A percentile compares a stretch with the other conserved stretches of the same genome.
phyloP scores from a whole-genome alignment of 2,113 vertebrate species.

The Perccottus glenii region DNA sequence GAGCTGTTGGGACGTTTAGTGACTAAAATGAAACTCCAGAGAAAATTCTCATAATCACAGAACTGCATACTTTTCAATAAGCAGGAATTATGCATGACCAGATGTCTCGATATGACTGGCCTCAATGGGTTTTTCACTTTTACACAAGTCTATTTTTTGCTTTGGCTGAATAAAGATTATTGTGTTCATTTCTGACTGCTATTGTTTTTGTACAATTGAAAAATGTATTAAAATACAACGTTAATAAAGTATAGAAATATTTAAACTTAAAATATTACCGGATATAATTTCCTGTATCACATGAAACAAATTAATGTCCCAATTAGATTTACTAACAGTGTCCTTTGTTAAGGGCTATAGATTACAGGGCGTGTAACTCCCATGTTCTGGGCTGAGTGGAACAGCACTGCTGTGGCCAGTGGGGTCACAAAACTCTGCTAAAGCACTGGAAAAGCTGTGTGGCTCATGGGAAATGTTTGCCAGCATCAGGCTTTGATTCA shows the following conservation, averaged over 20 bases:
- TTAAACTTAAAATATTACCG: conserved; percentile 5
- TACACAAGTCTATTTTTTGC: conserved; percentile 43
- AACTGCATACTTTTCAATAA: conserved; percentile 71
- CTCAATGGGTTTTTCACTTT: conserved; percentile 35
- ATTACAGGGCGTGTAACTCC: conserved; percentile 23
- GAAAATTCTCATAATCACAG: conserved; percentile 65
- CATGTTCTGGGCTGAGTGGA: conserved; percentile 24
- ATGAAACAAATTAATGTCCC: conserved; percentile 16
- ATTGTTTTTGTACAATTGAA: conserved; percentile 47
- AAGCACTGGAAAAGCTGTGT: conserved; percentile 42
- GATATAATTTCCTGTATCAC: conserved; percentile 23
- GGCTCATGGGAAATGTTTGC: conserved; percentile 61
- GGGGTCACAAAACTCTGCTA: conserved; percentile 16
- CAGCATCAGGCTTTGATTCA: conserved; percentile 49
- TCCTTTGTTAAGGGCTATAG: conserved; percentile 25
- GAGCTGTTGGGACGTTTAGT: conserved; percentile 59
- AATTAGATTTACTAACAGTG: conserved; percentile 29
- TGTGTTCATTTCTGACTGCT: conserved; percentile 15
- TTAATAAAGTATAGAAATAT: too few species aligned
- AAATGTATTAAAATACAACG: conserved; percentile 18
- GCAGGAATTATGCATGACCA: conserved; percentile 78
- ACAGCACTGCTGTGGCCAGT: conserved; percentile 17
- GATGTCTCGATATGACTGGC: conserved; percentile 67
- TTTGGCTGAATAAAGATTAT: conserved; percentile 38
- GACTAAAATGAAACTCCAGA: conserved; percentile 65